phyloP scores from a whole-genome alignment of 2,888 invertebrate genomes.

The Galerucella pusilla region DNA sequence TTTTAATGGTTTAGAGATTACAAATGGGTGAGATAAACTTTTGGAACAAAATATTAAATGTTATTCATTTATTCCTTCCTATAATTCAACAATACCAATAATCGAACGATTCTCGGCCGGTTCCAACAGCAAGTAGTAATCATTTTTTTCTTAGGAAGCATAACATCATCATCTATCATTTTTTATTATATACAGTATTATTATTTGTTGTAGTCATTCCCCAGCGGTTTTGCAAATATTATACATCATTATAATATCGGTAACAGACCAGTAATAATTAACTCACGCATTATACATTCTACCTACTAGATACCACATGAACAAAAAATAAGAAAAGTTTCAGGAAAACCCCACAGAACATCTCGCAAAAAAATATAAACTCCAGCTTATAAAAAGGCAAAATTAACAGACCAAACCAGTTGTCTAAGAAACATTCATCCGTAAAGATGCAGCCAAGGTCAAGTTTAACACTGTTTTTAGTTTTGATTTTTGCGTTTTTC shows the following conservation, averaged over 20 bases:
- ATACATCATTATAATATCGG: neutral
- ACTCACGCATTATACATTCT: conserved; percentile 2
- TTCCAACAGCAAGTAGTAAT: too few relatives aligned
- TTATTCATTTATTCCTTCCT: too few relatives aligned
- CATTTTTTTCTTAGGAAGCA: neutral
- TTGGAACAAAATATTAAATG: too few relatives aligned
- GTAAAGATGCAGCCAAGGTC: conserved; percentile 24
- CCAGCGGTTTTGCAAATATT: neutral
- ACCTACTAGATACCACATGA: neutral
- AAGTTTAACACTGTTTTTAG: conserved; percentile 16
- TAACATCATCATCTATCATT: neutral
- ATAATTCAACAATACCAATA: too few relatives aligned
- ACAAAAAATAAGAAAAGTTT: conserved; percentile 16
- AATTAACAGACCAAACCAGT: conserved; percentile 20
- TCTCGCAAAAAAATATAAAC: neutral
- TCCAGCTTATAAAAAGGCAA: conserved; percentile 24
- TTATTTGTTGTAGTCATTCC: conserved; percentile 3
- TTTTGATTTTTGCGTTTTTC: conserved; percentile 16
- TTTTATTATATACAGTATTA: conserved; percentile 6
- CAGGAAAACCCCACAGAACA: conserved; percentile 24
- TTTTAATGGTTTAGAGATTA: too few relatives aligned
- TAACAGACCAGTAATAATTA: neutral
- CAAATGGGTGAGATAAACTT: too few relatives aligned
- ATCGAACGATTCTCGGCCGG: too few relatives aligned
- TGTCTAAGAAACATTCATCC: conserved; percentile 8